phyloP scores from a whole-genome alignment of 1,140 invertebrate genomes.

The Drosophila jambulina region DNA sequence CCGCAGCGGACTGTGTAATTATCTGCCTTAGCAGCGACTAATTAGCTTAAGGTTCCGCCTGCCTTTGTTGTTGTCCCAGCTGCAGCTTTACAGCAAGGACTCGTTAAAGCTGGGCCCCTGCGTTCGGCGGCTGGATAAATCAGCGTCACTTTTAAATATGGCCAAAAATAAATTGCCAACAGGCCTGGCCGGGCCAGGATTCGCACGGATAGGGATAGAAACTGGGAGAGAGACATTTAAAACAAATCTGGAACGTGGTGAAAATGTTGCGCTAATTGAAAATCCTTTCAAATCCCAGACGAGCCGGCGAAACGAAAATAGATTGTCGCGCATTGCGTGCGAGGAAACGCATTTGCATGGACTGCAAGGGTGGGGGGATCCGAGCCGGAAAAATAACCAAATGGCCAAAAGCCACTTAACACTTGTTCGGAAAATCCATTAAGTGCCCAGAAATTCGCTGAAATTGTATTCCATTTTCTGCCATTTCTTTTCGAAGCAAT shows the following conservation, averaged over 20 bases:
- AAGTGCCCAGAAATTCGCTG: slow-evolving; percentile 55
- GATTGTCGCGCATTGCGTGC: slow-evolving; percentile 65
- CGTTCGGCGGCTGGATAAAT: slow-evolving; percentile 44
- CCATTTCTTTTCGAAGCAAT: slow-evolving; percentile 17
- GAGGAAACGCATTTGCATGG: slow-evolving; percentile 57
- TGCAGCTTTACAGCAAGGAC: slow-evolving; percentile 27
- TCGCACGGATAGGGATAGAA: not conserved
- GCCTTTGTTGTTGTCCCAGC: slow-evolving; percentile 22
- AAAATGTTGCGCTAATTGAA: slow-evolving; percentile 70
- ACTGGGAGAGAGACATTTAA: not conserved
- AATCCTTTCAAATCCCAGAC: slow-evolving; percentile 71
- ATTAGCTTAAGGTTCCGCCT: slow-evolving; percentile 67
- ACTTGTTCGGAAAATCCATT: slow-evolving; percentile 69
- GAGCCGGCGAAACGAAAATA: slow-evolving; percentile 56
- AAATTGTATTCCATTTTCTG: slow-evolving; percentile 37
- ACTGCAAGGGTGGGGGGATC: not conserved
- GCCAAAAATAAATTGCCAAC: slow-evolving; percentile 62
- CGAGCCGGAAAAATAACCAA: slow-evolving; percentile 47
- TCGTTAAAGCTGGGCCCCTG: slow-evolving; percentile 47
- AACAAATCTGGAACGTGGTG: slow-evolving; percentile 13
- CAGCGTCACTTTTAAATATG: slow-evolving; percentile 64
- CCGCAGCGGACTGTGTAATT: slow-evolving; percentile 63
- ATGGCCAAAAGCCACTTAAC: slow-evolving; percentile 80
- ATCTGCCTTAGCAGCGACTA: slow-evolving; percentile 66
- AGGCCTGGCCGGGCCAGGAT: not conserved